Evolutionary conservation across 1,140 invertebrate species (phyloP), one percentile per base, ranked within the genome.

Genomic region (Eupeodes corollae): DNA sequence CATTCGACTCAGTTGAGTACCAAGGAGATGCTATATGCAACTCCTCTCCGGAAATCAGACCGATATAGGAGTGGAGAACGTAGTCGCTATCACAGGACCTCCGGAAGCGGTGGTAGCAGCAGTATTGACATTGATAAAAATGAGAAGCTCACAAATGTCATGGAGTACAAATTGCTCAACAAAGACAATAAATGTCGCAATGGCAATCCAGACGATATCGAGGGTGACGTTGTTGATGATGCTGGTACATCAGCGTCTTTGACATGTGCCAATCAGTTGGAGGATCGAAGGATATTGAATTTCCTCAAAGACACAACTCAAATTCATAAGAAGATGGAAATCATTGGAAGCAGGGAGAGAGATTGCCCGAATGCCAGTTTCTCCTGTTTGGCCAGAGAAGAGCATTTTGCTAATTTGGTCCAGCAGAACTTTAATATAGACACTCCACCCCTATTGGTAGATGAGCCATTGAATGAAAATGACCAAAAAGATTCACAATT

Each of bases 11-110:
- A 12, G 12, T 12, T 15, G 12, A 35, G 12, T 35, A 51, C 60
- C 50, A 68, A 68, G 48, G 66, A 68, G 51, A 61, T 67, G 60
- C 49, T 68, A 14, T 68, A 68, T 41, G 66, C 66, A 13, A 68
- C 66, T 11, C 66, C 66, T 1, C 26, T 68, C 42, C 56, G 65
- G 6, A 68, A 68, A 42, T 65, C 63, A 19, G 66, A 68, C 56
- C 63, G 66, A n/a, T 63, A 63, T 40, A 68, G 68, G 52, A 67
- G 63, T 45, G 60, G 56, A 38, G 63, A 67, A 18, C 54, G 63
- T 39, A 52, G 55, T 43, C 59, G 61, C 8, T 58, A 46, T 3
- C 42, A 57, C 9, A 35, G 12, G 5, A 35, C 34, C 3, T 35
- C 12, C 5, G n/a, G 31, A 13, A 47, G 33, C 8, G 47, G 37